Base-by-base conservation (phyloP, 2,888 invertebrate genomes). In the Calephelis perditalis region DNA sequence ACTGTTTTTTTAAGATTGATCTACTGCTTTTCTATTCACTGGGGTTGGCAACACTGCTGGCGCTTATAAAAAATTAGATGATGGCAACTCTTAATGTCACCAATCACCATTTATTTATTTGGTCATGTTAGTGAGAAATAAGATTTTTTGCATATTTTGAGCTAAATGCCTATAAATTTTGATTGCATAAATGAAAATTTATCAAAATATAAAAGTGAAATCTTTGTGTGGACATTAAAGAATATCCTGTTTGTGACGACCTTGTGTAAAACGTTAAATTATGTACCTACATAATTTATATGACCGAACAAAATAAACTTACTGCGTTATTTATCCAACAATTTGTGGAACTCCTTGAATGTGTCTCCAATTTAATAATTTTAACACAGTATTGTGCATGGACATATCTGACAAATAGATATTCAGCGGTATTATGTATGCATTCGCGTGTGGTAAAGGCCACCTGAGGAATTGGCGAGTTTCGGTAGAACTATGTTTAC, bases 381-480 rank as follows among this genome's bases (percentile, higher is more conserved):
- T 37, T 49, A 58, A 36, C 36, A 36, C 11, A n/a, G 7, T 54
- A 52, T 64, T 64, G 63, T 70, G 62, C 66, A 79, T 76, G 79
- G 76, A 68, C 71, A 69, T 66, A 62, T 59, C 62, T 66, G 73
- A 70, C 68, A 67, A 73, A 69, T 77, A 70, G 73, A 64, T 65
- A 60, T 68, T 72, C 70, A 70, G 68, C 78, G 73, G 71, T 85
- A 89, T 84, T 86, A 89, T 90, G 89, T 81, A 78, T 84, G 77
- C 76, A 75, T 74, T 80, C 81, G 82, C 75, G 82, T 82, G 79
- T 78, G 80, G 74, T 77, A 77, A 77, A 77, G 74, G 79, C 81
- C 82, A 83, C 84, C 87, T 86, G 86, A 79, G 76, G 78, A 73
- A 78, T 79, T 83, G 86, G 82, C 76, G 75, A 79, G 75, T 74